Conservation (phyloP, 2,797 vertebrate species). For the Acrocephalus scirpaceus region DNA sequence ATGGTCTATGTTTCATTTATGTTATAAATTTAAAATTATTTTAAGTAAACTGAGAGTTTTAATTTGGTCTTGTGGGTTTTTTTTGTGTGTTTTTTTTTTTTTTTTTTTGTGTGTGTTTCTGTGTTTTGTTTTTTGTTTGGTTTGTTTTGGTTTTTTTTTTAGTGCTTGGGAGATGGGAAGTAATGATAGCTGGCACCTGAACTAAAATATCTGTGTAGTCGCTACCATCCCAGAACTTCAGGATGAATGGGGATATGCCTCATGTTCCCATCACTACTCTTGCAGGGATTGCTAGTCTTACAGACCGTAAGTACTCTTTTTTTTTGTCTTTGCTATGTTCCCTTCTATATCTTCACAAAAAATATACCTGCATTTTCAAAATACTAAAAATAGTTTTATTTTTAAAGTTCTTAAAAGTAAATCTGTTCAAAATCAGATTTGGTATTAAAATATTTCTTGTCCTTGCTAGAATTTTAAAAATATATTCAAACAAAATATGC, state of each 20-base stretch:
- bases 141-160: not conserved
- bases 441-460: not conserved
- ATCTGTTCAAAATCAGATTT: not conserved
- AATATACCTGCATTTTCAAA: not conserved
- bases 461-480: not conserved
- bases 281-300: slow-evolving; percentile 99
- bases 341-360: not conserved
- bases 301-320: slow-evolving; percentile 90
- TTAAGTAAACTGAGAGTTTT: not conserved
- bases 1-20: not conserved
- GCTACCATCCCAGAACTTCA: slow-evolving; percentile 93
- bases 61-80: not conserved
- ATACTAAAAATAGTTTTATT: not conserved
- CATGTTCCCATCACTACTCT: slow-evolving; percentile 99
- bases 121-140: not conserved
- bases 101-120: not conserved
- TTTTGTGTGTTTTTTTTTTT: too few relatives aligned
- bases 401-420: not conserved
- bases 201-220: slow-evolving; percentile 91
- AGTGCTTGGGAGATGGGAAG: slow-evolving; percentile 98
- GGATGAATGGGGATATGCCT: slow-evolving; percentile 99
- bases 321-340: not conserved
- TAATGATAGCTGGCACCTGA: slow-evolving; percentile 88
- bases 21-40: not conserved
- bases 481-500: not conserved